Conservation (phyloP, 2,888 invertebrate genomes). For the Tinea semifulvella region DNA sequence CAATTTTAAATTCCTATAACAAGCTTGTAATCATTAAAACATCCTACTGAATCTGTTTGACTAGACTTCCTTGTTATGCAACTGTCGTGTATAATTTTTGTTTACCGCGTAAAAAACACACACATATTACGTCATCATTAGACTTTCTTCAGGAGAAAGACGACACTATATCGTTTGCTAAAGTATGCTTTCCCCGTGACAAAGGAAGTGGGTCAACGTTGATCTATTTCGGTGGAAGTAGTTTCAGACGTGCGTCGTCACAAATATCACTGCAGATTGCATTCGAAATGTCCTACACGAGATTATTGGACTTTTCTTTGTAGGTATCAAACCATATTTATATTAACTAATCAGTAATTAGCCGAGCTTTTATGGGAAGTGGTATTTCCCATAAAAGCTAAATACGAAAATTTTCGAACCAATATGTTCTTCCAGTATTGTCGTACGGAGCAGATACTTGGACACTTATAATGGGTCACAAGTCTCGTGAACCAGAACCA, state of each 20-base stretch:
- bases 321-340: too few relatives aligned
- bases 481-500: too few relatives aligned
- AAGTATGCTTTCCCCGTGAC: slow-evolving; percentile 3
- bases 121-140: slow-evolving; percentile 9
- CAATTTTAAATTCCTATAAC: too few relatives aligned
- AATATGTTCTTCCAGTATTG: too few relatives aligned
- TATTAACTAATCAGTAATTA: too few relatives aligned
- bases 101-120: slow-evolving; percentile 13
- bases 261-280: slow-evolving; percentile 44
- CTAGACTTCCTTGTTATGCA: slow-evolving; percentile 11
- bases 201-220: slow-evolving; percentile 48
- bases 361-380: too few relatives aligned
- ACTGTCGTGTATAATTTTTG: slow-evolving; percentile 7
- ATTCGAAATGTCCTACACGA: slow-evolving; percentile 30
- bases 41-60: background rate
- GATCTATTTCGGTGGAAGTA: slow-evolving; percentile 38
- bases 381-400: too few relatives aligned
- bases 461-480: background rate
- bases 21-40: background rate
- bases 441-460: too few relatives aligned
- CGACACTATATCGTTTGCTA: background rate
- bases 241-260: slow-evolving; percentile 8
- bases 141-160: slow-evolving; percentile 6
- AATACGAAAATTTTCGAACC: background rate
- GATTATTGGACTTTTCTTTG: slow-evolving; percentile 21